Evolutionary conservation across 2,113 vertebrate species (phyloP).

Genomic region (Aplodontia rufa): DNA sequence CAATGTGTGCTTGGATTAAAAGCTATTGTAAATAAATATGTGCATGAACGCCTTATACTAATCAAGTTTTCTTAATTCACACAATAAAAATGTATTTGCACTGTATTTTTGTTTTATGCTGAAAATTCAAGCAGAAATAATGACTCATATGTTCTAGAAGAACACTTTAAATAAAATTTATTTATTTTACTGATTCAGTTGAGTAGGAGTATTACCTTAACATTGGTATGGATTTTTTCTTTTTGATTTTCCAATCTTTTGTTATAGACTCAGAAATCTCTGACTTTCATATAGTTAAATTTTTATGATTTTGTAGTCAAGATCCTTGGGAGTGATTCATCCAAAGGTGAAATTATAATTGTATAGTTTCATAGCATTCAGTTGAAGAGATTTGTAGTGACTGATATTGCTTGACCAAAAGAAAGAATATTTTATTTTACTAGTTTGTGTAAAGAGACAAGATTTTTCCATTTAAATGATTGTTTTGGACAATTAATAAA

Average conservation of each 20-base stretch:
- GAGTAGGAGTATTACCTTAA: background rate
- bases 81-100: background rate
- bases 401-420: background rate
- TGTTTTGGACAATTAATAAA: constrained; percentile 11
- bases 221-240: background rate
- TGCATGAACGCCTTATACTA: background rate
- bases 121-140: background rate
- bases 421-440: background rate
- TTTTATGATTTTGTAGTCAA: background rate
- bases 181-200: background rate
- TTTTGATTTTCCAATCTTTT: background rate
- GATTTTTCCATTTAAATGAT: constrained; percentile 13
- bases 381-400: background rate
- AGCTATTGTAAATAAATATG: background rate
- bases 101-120: background rate
- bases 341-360: background rate
- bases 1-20: background rate
- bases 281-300: background rate
- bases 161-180: background rate
- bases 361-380: background rate
- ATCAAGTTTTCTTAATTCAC: background rate
- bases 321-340: background rate
- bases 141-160: background rate
- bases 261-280: background rate
- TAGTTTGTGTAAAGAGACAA: background rate